Base-by-base conservation (phyloP, 1,140 invertebrate species). In the Ceratosolen solmsi region DNA sequence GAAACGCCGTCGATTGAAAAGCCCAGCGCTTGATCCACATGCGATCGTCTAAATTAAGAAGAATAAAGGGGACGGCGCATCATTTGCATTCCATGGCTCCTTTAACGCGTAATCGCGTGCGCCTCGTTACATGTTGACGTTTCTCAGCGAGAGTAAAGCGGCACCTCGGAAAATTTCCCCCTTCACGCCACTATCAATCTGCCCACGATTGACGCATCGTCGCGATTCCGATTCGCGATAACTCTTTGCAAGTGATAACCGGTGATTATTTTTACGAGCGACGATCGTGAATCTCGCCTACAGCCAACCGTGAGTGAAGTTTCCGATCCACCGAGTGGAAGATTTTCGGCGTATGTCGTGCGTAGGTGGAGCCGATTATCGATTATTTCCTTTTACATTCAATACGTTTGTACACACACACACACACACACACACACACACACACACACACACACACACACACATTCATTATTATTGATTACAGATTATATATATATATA, bases 21-120 rank as follows among this genome's bases (percentile, higher is more conserved):
- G 9, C 15, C 0, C 30, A 20, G 4, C 13, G 2, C 11, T 5
- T 38, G 33, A 68, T 68, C 63, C 22, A 68, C 7, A 38, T 68
- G 38, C n/a, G 27, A 4, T 30, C 38, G n/a, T 49, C 70, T 71
- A 71, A 71, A 49, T 71, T 49, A 71, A 71, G 41, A 49, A 17
- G 38, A 27, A 20, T 49, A 46, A 49, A 71, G 20, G 33, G 33
- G 8, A 9, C 63, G 27, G 27, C 11, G n/a, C n/a, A 51, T 36
- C 30, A 38, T 38, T 68, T 38, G 22, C 20, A 74, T 54, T 56
- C 27, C 9, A 13, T n/a, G 27, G 22, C 72, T 74, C 41, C 20
- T 72, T 30, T 27, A 36, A 38, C 20, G 27, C 51, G 13, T 33
- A 56, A 74, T 51, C 49, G n/a, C 27, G 71, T 56, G 27, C 49